phyloP scores from a whole-genome alignment of 2,888 invertebrate species.

The Pristionchus exspectatus region DNA sequence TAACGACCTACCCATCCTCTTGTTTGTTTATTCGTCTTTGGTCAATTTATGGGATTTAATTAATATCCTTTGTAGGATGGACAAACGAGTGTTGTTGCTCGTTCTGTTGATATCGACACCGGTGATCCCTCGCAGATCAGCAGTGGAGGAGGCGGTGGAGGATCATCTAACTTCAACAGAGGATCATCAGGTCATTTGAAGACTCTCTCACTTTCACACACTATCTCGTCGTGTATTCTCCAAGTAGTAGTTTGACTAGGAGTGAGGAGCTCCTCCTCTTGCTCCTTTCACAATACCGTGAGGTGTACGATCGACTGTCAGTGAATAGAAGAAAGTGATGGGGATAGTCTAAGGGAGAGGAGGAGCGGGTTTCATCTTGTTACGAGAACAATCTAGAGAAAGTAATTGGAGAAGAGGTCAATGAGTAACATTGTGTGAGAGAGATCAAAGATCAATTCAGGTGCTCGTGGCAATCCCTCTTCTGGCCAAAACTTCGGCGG shows the following conservation, averaged over 20 bases:
- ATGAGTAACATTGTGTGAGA: neutral
- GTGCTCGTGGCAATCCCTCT: neutral
- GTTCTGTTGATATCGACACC: constrained; percentile 40
- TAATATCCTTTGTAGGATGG: neutral
- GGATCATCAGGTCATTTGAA: constrained; percentile 26
- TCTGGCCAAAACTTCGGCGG: too few relatives aligned
- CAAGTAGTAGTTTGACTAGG: neutral
- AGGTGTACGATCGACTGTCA: constrained; percentile 34
- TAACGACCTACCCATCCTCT: neutral
- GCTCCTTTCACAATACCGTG: constrained; percentile 31
- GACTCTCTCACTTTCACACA: neutral
- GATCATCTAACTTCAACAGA: constrained; percentile 30
- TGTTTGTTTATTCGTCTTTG: neutral
- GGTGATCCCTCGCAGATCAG: constrained; percentile 31
- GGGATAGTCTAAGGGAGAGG: neutral
- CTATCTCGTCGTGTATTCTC: neutral
- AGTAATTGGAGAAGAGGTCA: neutral
- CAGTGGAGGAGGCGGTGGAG: constrained; percentile 36
- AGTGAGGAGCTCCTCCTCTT: neutral
- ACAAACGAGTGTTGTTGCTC: constrained; percentile 31
- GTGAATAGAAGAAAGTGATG: constrained; percentile 8
- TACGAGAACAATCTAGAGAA: constrained; percentile 16
- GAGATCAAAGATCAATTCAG: neutral
- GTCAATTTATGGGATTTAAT: neutral
- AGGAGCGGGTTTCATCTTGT: constrained; percentile 29